Base-by-base conservation (phyloP, 2,797 vertebrate genomes). In the Sebastes taczanowskii region DNA sequence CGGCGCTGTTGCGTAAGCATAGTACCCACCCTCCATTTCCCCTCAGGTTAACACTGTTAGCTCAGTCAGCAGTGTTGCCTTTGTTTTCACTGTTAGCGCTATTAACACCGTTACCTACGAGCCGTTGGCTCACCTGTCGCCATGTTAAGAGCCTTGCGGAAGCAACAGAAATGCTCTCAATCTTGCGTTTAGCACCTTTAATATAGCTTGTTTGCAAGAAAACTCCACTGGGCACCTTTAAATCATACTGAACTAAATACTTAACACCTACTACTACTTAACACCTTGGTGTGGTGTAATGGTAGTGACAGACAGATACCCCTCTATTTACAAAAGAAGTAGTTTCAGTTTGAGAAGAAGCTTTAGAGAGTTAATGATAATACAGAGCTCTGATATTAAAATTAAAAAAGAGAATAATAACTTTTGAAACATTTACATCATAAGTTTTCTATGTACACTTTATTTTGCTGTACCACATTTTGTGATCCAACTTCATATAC, bases 1-100 rank as follows among this genome's bases (percentile, higher is more conserved):
- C 18, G 18, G 46, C 46, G 18, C 46, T 49, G 46, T 20, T 0
- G 46, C 46, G 0, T 49, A n/a, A 20, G 46, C 0, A 0, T 4
- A 49, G 46, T 18, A 49, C 1, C 46, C 46, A 49, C 18, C 46
- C 46, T 49, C 46, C 18, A 7, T 49, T 49, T 49, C 46, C 46
- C 46, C 18, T 49, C 46, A 49, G 46, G 18, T 49, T 20, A 49
- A 49, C 46, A 0, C 0, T 20, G 2, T 49, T 49, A 49, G 46
- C 46, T 49, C 46, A 1, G 46, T 49, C 46, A 49, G 18, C 46
- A 20, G 16, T 20, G 46, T 49, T 49, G 18, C 46, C 46, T 49
- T 46, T 2, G 42, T 46, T 46, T 46, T 18, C 46, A 49, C 46
- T 20, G 46, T 49, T 49, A 49, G 18, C 16, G 3, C 46, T 49